Conservation (phyloP, 2,797 vertebrate species). For the Rhynchonycteris naso region DNA sequence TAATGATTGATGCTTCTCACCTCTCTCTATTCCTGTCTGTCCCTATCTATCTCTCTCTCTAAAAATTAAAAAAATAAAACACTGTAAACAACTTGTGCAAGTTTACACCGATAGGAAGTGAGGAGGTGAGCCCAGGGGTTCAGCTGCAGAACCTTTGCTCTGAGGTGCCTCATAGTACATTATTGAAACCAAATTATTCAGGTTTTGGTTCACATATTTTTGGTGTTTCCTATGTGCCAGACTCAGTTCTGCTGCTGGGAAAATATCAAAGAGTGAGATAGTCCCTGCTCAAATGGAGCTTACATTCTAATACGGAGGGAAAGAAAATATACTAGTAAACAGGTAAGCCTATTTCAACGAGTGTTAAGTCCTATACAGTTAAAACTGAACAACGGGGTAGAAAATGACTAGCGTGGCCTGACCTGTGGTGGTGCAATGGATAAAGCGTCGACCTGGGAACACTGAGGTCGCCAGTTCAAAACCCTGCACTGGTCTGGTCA, state of each 20-base stretch:
- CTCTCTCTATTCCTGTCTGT: no score
- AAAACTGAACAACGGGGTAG: neutral
- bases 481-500: no score
- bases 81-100: neutral
- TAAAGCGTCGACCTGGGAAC: no score
- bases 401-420: neutral
- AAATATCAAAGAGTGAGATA: neutral
- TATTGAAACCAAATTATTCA: neutral
- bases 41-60: no score
- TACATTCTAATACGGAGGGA: neutral
- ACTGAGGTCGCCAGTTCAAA: no score
- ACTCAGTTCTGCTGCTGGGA: conserved; percentile 8
- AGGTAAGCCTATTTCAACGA: neutral
- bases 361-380: neutral
- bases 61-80: no score
- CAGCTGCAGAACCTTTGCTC: neutral
- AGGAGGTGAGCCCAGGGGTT: neutral
- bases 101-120: neutral
- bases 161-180: neutral
- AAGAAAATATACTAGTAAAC: neutral
- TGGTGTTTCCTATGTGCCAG: neutral
- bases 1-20: no score
- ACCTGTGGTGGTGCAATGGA: no score
- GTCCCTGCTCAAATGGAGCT: neutral
- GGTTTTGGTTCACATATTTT: neutral